A percentile compares a stretch with the other conserved stretches of the same genome.
These are phyloP conservation scores for Mythimna pallens DNA, from an alignment of 2,888 invertebrate genomes.

Conservation along the genomic window DNA sequence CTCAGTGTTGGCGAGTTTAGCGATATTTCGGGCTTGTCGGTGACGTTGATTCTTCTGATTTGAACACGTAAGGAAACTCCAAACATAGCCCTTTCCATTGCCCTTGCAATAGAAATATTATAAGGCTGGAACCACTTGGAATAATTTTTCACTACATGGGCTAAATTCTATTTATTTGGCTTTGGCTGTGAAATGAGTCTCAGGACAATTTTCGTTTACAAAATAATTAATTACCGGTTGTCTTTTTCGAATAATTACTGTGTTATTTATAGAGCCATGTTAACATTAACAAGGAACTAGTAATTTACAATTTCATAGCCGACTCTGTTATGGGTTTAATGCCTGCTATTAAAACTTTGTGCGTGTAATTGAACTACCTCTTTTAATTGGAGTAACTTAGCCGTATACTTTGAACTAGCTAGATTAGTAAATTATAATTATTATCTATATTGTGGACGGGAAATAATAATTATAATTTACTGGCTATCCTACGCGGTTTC, in stretches of 20 bases:
- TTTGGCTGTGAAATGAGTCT: not conserved
- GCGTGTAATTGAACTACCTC: constrained; percentile 24
- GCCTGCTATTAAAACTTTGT: constrained; percentile 41
- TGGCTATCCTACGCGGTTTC: too few species aligned
- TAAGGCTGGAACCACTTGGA: too few species aligned
- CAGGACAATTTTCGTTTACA: not conserved
- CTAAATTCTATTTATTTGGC: not conserved
- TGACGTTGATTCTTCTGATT: too few species aligned
- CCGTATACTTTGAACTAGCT: constrained; percentile 6
- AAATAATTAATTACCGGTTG: not conserved
- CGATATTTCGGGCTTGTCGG: too few species aligned
- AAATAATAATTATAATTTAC: not conserved
- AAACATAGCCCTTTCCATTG: too few species aligned
- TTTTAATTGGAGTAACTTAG: constrained; percentile 28
- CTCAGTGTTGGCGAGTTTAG: too few species aligned
- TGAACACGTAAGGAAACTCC: too few species aligned
- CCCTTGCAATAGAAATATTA: too few species aligned
- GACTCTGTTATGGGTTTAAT: constrained; percentile 26
- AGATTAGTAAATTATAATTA: not conserved
- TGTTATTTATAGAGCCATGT: constrained; percentile 1
- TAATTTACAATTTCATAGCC: constrained; percentile 45
- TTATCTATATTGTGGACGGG: not conserved
- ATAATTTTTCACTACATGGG: not conserved
- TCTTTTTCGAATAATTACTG: not conserved
- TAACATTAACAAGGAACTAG: constrained; percentile 28